Evolutionary conservation across 2,797 vertebrate species (phyloP), one percentile per base, ranked within the genome.

Genomic region (Thamnophis elegans): DNA sequence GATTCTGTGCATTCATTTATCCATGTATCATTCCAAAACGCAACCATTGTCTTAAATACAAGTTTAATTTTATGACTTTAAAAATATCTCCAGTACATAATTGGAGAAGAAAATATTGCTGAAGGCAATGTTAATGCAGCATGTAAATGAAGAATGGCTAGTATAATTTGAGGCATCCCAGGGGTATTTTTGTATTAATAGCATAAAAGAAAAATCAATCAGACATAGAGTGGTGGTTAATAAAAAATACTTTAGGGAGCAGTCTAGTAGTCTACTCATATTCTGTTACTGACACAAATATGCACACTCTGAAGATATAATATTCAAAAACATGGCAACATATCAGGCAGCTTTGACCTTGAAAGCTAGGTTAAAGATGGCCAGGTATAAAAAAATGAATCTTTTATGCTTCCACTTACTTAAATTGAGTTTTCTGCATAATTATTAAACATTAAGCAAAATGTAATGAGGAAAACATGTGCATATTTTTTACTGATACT

Each of bases 141-240:
- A 16, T 88, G 56, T 85, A 60, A 88, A 90, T 91, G 85, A 93
- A 54, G 91, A 82, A 25, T 47, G 87, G 13, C 42, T n/a, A 93
- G 32, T 95, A 82, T 87, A 91, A 95, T 92, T 88, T 85, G 92
- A 96, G 93, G 96, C 95, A 90, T 94, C 88, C 87, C 32, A 65
- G 93, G 94, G 88, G 94, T 88, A 51, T 58, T 94, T 97, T 95
- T 96, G 90, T 62, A 91, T 95, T 91, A 94, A 93, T 68, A 82
- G 78, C 51, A 94, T 94, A 89, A 95, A 95, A 94, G 90, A 93
- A 96, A 97, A 96, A 96, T 97, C 96, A 96, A 97, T 97, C 90
- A 89, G 88, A 94, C 82, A 65, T 58, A 95, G 47, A 95, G 92
- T 89, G 91, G 73, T 92, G 47, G 68, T 94, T 96, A 94, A 93